Conservation (phyloP, 2,888 invertebrate species). For the Matsumyia berberina region DNA sequence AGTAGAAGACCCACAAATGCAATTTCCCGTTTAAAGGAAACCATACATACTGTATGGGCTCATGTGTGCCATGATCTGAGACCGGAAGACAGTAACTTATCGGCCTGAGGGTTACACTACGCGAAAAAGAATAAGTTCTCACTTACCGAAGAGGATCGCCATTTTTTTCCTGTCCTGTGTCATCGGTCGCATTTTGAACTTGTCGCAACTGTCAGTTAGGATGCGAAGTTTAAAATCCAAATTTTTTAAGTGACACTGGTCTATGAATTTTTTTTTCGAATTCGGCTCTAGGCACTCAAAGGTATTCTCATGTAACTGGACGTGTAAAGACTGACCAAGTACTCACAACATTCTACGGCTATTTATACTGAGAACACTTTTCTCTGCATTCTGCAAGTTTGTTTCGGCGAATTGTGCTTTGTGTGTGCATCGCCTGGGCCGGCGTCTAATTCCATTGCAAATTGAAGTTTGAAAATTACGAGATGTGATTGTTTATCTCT, state of each 20-base stretch:
- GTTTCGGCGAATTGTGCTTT: slow-evolving; percentile 24
- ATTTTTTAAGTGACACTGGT: neutral
- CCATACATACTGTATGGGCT: slow-evolving; percentile 19
- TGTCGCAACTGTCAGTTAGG: slow-evolving; percentile 14
- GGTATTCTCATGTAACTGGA: slow-evolving; percentile 64
- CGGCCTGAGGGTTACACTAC: slow-evolving; percentile 6
- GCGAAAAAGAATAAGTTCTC: neutral
- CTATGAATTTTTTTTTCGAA: neutral
- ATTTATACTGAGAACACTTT: slow-evolving; percentile 73
- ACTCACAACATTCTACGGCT: slow-evolving; percentile 50
- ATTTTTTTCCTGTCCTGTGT: slow-evolving; percentile 44
- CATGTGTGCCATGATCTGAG: slow-evolving; percentile 8
- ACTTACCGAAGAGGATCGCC: slow-evolving; percentile 63
- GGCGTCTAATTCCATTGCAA: slow-evolving; percentile 76
- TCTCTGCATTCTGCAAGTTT: slow-evolving; percentile 30
- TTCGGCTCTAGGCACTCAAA: neutral
- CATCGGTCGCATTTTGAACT: slow-evolving; percentile 46
- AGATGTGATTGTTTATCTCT: slow-evolving; percentile 80
- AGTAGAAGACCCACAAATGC: slow-evolving; percentile 49
- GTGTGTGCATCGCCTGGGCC: slow-evolving; percentile 3
- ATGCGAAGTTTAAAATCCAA: neutral
- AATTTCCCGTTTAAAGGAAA: slow-evolving; percentile 70
- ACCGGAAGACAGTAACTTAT: slow-evolving; percentile 66
- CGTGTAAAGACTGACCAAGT: slow-evolving; percentile 68
- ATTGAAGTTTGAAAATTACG: slow-evolving; percentile 81